phyloP scores from a whole-genome alignment of 2,888 invertebrate species.

The Melikaiella ostensackeni region DNA sequence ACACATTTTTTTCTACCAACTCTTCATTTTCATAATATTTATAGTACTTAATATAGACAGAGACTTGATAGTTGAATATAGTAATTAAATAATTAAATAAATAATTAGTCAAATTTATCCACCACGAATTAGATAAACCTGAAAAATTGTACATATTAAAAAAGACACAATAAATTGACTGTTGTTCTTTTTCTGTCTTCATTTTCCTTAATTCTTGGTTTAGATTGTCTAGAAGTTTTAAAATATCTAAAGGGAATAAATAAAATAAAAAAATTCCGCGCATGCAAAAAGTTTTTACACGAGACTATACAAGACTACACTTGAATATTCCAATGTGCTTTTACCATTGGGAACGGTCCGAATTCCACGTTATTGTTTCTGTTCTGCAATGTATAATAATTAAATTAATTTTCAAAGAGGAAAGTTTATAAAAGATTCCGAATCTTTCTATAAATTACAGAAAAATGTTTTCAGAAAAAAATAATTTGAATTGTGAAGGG shows the following conservation, averaged over 20 bases:
- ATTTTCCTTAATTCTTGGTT: background rate
- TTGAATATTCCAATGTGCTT: slow-evolving; percentile 44
- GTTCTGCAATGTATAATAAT: slow-evolving; percentile 84
- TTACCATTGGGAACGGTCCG: slow-evolving; percentile 90
- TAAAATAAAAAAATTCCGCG: slow-evolving; percentile 8
- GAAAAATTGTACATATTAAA: background rate
- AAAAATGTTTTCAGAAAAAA: background rate
- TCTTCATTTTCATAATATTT: background rate
- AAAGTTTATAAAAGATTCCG: background rate
- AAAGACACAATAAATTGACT: background rate
- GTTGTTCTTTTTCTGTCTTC: background rate
- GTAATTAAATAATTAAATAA: background rate
- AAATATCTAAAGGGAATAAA: background rate
- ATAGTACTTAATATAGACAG: background rate
- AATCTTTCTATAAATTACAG: too few relatives aligned
- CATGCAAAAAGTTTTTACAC: slow-evolving; percentile 42
- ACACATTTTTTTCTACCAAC: background rate
- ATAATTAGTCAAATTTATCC: background rate
- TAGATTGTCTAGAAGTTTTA: background rate
- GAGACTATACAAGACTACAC: slow-evolving; percentile 31
- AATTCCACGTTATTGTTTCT: slow-evolving; percentile 91
- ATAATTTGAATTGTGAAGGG: background rate
- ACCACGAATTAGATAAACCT: background rate
- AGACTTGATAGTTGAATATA: background rate
- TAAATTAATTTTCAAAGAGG: background rate